These are phyloP conservation scores for Aphelinus certus DNA, from an alignment of 1,140 invertebrate species.

Conservation along the genomic window DNA sequence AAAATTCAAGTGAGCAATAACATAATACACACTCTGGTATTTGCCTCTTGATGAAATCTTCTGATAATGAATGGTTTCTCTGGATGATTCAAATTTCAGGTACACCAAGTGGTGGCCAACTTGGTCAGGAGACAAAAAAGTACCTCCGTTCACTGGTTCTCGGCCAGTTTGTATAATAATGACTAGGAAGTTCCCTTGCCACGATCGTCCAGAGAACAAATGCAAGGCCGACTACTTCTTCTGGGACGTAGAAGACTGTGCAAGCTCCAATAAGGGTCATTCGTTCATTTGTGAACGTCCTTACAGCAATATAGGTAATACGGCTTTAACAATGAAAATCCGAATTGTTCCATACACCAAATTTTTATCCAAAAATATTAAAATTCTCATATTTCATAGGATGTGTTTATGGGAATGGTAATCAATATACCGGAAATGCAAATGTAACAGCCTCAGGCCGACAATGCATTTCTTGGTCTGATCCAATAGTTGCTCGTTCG, in stretches of 20 bases:
- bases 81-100: slow-evolving; percentile 38
- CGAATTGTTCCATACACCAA: neutral
- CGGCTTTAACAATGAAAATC: slow-evolving; percentile 1
- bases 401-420: slow-evolving; percentile 65
- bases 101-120: slow-evolving; percentile 63
- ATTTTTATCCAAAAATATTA: slow-evolving; percentile 14
- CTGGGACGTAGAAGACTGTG: slow-evolving; percentile 67
- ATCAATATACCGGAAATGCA: slow-evolving; percentile 66
- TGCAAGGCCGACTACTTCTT: slow-evolving; percentile 68
- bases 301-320: slow-evolving; percentile 65
- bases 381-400: slow-evolving; percentile 50
- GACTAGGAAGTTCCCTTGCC: slow-evolving; percentile 63
- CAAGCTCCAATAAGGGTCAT: slow-evolving; percentile 57
- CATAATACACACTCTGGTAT: neutral
- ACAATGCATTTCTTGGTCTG: slow-evolving; percentile 66
- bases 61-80: neutral
- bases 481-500: slow-evolving; percentile 55
- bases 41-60: slow-evolving; percentile 3
- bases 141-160: slow-evolving; percentile 45
- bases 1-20: slow-evolving; percentile 55
- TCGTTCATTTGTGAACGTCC: slow-evolving; percentile 67
- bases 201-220: slow-evolving; percentile 49
- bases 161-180: slow-evolving; percentile 61
- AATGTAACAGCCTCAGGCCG: slow-evolving; percentile 64
- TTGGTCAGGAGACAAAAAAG: slow-evolving; percentile 55